Evolutionary conservation across 2,113 vertebrate genomes (phyloP), one percentile per base, ranked within the genome.

Genomic region (Osmerus mordax): DNA sequence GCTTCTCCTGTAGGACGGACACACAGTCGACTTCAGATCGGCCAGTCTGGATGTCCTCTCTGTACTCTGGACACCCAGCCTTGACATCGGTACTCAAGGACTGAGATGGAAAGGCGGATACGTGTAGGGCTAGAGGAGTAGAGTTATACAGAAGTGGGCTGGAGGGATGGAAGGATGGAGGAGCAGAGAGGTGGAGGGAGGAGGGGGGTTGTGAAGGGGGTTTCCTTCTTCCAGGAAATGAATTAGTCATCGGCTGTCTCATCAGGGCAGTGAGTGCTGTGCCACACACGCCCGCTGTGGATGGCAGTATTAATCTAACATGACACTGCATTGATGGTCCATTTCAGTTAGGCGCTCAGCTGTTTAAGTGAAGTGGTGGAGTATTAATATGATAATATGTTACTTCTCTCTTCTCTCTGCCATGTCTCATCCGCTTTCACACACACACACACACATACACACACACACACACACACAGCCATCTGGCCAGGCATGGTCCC

Each of bases 291-390:
- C 89, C 84, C 84, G 82, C 54, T 87, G 86, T 87, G 87, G 90
- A 89, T 89, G 85, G 87, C 88, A 91, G 70, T 91, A 89, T 93
- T 88, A 91, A 92, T 92, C 90, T 92, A 90, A 92, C 92, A 92
- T 94, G 90, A 91, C 93, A 91, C 88, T 72, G 89, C 89, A 93
- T 94, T 94, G 91, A 93, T 91, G 89, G 91, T 92, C 91, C 89
- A 92, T 91, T 95, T 93, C 85, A 87, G 88, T 93, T 95, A 94
- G 91, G 91, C 89, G 87, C 87, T 47, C 88, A 89, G 92, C 91
- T 91, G 93, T 96, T 95, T 96, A 94, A 94, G 94, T 95, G 91
- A 94, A 94, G 88, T 93, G 88, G 78, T 63, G 59, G 65, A 89
- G 94, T 93, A 92, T 90, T 85, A 87, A 89, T 88, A 83, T 94